These are phyloP conservation scores for Plectrocnemia conspersa DNA, from an alignment of 1,140 invertebrate genomes.

Conservation along the genomic window DNA sequence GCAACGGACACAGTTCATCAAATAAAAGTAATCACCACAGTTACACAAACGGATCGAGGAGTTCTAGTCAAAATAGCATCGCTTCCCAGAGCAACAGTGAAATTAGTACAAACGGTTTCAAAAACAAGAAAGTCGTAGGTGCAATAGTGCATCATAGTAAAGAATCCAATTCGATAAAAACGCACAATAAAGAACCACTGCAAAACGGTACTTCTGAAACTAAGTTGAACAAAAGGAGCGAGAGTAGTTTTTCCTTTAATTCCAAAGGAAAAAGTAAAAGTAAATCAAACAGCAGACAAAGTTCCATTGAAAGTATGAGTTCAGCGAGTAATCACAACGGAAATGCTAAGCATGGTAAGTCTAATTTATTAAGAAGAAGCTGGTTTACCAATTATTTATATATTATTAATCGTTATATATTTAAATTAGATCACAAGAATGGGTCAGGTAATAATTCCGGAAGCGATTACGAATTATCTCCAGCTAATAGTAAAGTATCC, in stretches of 20 bases:
- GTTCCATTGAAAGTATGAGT: conserved; percentile 29
- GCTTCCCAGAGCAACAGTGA: conserved; percentile 23
- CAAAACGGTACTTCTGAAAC: conserved; percentile 14
- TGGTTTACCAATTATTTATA: not conserved
- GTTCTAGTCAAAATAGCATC: conserved; percentile 31
- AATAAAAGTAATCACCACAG: conserved; percentile 17
- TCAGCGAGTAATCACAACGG: conserved; percentile 30
- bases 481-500: conserved; percentile 36
- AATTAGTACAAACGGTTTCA: conserved; percentile 15
- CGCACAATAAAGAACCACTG: conserved; percentile 5
- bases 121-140: conserved; percentile 25
- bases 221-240: conserved; percentile 22
- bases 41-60: conserved; percentile 26
- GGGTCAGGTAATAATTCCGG: conserved; percentile 35
- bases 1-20: conserved; percentile 23
- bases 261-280: conserved; percentile 32
- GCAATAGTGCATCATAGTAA: not conserved
- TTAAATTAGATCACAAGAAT: conserved; percentile 30
- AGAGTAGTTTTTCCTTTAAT: conserved; percentile 23
- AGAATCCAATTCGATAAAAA: conserved; percentile 19
- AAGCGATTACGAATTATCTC: conserved; percentile 34
- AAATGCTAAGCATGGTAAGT: conserved; percentile 5
- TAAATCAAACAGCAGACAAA: conserved; percentile 32
- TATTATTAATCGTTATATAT: conserved; percentile 8
- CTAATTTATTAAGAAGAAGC: not conserved